These are phyloP conservation scores for Lycodopsis pacificus DNA, from an alignment of 2,797 vertebrate species.

Conservation along the genomic window DNA sequence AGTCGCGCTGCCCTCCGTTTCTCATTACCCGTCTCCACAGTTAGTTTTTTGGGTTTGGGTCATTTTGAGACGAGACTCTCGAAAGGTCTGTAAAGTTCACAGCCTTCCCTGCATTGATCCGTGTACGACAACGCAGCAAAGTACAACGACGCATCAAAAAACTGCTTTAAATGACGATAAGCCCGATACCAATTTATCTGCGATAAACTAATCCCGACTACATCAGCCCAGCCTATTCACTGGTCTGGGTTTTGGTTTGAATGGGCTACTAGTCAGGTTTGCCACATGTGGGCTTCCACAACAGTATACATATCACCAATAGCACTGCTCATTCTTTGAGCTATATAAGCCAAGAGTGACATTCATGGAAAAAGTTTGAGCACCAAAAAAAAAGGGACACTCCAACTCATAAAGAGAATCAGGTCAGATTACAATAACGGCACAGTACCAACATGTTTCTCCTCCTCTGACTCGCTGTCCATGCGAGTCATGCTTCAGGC, in stretches of 20 bases:
- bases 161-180: no score
- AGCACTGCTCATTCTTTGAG: background rate
- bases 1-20: background rate
- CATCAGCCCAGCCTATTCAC: no score
- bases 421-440: no score
- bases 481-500: conserved; percentile 59
- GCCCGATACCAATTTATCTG: no score
- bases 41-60: background rate
- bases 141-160: background rate
- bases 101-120: background rate
- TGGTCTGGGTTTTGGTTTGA: background rate
- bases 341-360: background rate
- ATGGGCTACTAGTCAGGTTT: background rate
- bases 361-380: background rate
- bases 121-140: background rate
- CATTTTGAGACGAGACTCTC: background rate
- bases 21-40: background rate
- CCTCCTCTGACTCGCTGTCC: conserved; percentile 40
- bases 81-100: background rate
- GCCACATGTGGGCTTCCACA: background rate
- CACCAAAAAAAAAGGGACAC: background rate
- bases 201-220: no score
- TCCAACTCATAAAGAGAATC: no score
- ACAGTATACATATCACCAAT: background rate
- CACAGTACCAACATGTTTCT: conserved; percentile 36